A percentile compares a stretch with the other conserved stretches of the same genome.
Conservation (phyloP, 2,113 vertebrate genomes). For the Xenus cinereus region DNA sequence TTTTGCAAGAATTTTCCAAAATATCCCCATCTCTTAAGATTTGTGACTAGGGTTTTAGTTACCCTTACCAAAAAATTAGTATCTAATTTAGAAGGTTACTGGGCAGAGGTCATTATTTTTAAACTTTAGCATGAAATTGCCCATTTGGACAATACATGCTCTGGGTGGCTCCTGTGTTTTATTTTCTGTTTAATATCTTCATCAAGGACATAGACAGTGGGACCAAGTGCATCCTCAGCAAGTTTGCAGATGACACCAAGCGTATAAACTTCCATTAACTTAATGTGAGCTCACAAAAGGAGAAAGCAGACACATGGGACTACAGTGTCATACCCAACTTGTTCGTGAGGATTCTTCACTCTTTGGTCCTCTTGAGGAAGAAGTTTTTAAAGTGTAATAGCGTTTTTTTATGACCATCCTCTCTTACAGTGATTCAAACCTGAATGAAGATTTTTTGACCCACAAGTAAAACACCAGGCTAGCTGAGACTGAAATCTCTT, state of each 20-base stretch:
- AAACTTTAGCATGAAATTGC: neutral
- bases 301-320: neutral
- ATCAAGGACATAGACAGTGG: neutral
- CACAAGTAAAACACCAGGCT: neutral
- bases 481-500: neutral
- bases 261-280: neutral
- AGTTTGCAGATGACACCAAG: neutral
- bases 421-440: neutral
- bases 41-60: neutral
- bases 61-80: neutral
- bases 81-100: neutral
- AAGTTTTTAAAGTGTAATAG: neutral
- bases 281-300: neutral
- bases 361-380: neutral
- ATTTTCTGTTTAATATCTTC: neutral
- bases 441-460: neutral
- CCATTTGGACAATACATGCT: neutral
- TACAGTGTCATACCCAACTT: too few species aligned
- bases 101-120: neutral
- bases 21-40: neutral
- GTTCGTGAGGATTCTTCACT: rapidly evolving
- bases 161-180: neutral
- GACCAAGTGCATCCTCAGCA: neutral
- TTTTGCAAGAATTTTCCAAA: neutral
- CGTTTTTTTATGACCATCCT: neutral